Evolutionary conservation across 2,888 invertebrate genomes (phyloP), one percentile per base, ranked within the genome.

Genomic region (Didymodactylos carnosus): DNA sequence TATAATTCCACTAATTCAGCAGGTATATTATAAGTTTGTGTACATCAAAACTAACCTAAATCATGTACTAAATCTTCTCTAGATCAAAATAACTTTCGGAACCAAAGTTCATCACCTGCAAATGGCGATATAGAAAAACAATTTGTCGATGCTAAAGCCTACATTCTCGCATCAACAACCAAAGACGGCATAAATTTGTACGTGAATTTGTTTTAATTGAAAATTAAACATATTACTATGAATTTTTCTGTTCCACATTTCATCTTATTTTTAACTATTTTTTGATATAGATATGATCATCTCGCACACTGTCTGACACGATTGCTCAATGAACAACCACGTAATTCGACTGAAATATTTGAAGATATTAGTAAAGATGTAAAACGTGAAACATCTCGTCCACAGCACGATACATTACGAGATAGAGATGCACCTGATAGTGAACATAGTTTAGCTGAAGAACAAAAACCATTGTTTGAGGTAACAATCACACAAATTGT

Each of bases 331-430:
- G 90, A 91, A 79, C 86, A 88, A 70, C 92, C 92, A 0, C 35
- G 62, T 62, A 62, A 62, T 1, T 2, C 29, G 8, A 35, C 89
- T 41, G 91, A 92, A 79, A 87, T 88, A 78, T 90, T 93, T 80
- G 92, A 92, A 83, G 89, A 91, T 78, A 89, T 89, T 80, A 92
- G 92, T 77, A 87, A 88, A 81, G 88, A 88, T 81, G 86, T 91
- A 10, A 91, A 91, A 77, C 87, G 88, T 77, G 83, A 82, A 77
- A 81, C 82, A 76, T 79, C 83, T 27, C 80, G 80, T 76, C 78
- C 81, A 73, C 82, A 81, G 78, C 75, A 80, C 39, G 83, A 79
- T 72, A 80, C 82, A 39, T 43, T 75, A 25, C 72, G 69, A 8
- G 75, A 75, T 70, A 69, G 43, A 51, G 69, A 62, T 2, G 72